Evolutionary conservation across 1,140 invertebrate species (phyloP).

Genomic region (Pararge aegeria): DNA sequence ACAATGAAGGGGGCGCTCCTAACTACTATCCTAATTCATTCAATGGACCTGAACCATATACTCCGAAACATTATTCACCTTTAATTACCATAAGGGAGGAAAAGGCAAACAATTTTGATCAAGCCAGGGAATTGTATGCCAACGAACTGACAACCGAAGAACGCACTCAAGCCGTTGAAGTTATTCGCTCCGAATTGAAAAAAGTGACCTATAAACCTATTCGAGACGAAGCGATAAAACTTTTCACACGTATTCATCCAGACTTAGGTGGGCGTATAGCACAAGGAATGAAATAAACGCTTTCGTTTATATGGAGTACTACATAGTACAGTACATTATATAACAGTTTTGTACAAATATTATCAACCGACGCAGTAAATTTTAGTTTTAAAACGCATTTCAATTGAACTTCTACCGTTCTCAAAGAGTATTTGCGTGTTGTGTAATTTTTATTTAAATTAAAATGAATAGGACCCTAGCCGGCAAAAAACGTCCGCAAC

Average conservation of each 20-base stretch:
- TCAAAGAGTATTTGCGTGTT: too few relatives aligned
- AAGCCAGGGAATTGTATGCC: constrained; percentile 88
- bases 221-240: constrained; percentile 87
- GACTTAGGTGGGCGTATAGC: constrained; percentile 83
- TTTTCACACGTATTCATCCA: constrained; percentile 84
- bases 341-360: too few relatives aligned
- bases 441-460: too few relatives aligned
- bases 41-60: constrained; percentile 84
- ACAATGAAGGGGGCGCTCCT: constrained; percentile 87
- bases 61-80: constrained; percentile 14
- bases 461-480: too few relatives aligned
- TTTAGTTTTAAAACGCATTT: too few relatives aligned
- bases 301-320: too few relatives aligned
- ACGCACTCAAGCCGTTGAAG: constrained; percentile 86
- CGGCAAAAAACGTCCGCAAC: too few relatives aligned
- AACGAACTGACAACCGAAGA: constrained; percentile 88
- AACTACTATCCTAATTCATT: constrained; percentile 98
- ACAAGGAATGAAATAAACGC: background rate
- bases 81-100: constrained; percentile 64
- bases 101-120: constrained; percentile 91
- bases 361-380: too few relatives aligned
- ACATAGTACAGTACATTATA: too few relatives aligned
- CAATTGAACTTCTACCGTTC: too few relatives aligned
- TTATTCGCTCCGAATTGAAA: constrained; percentile 88
- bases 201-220: constrained; percentile 89